These are phyloP conservation scores for Anoncus sp. DNA, from an alignment of 2,888 invertebrate species.

Conservation along the genomic window DNA sequence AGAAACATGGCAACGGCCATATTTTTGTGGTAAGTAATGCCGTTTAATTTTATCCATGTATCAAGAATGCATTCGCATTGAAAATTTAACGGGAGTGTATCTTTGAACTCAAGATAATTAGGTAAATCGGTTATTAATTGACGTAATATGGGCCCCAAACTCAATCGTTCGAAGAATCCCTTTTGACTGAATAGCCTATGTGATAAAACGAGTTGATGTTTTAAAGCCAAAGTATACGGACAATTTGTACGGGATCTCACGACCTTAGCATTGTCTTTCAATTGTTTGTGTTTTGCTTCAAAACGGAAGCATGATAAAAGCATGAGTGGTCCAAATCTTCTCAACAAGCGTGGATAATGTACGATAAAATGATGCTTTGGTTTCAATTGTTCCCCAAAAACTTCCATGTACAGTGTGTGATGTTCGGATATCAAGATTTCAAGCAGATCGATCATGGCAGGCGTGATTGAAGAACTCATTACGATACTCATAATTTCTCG, in stretches of 20 bases:
- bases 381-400: constrained; percentile 54
- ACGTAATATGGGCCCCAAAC: constrained; percentile 4
- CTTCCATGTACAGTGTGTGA: constrained; percentile 46
- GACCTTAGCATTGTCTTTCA: constrained; percentile 46
- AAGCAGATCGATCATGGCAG: constrained; percentile 9
- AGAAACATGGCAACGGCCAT: constrained; percentile 16
- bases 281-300: constrained; percentile 63
- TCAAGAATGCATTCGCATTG: background rate
- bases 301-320: constrained; percentile 60
- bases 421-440: constrained; percentile 54
- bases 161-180: constrained; percentile 30
- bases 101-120: constrained; percentile 41
- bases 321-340: constrained; percentile 47
- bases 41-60: constrained; percentile 30
- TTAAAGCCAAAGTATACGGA: constrained; percentile 25
- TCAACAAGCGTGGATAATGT: constrained; percentile 56
- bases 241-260: constrained; percentile 38
- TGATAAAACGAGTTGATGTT: constrained; percentile 34
- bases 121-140: constrained; percentile 26
- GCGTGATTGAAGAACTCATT: constrained; percentile 9
- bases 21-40: constrained; percentile 17
- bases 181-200: constrained; percentile 36
- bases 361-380: constrained; percentile 56
- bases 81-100: constrained; percentile 29
- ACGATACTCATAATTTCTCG: constrained; percentile 22